Conservation (phyloP, 2,888 invertebrate species). For the Gymnoscelis rufifasciata region DNA sequence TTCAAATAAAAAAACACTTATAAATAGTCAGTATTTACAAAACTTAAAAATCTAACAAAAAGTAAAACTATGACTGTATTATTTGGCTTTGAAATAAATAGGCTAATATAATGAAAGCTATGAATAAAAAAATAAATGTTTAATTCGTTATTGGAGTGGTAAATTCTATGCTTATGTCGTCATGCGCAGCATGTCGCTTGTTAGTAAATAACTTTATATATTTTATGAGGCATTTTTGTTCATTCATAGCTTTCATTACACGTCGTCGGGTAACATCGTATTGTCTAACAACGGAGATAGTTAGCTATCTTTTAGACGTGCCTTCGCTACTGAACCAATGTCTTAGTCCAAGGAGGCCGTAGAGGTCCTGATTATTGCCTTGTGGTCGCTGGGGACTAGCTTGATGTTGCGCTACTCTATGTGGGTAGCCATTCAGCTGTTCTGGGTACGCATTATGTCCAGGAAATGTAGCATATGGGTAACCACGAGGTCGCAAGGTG, state of each 20-base stretch:
- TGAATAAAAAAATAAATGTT: conserved; percentile 37
- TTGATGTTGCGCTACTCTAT: conserved; percentile 49
- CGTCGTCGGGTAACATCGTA: conserved; percentile 76
- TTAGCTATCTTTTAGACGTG: conserved; percentile 69
- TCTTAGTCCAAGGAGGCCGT: conserved; percentile 67
- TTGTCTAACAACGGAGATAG: conserved; percentile 51
- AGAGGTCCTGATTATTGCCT: conserved; percentile 61
- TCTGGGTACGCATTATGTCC: conserved; percentile 50
- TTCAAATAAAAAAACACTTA: conserved; percentile 68
- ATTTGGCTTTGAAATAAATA: conserved; percentile 79
- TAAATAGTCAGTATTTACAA: conserved; percentile 66
- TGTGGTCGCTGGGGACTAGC: conserved; percentile 48
- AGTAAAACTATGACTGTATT: conserved; percentile 75
- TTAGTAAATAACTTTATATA: conserved; percentile 24
- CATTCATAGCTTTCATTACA: conserved; percentile 76
- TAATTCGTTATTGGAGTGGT: not conserved
- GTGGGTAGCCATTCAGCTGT: conserved; percentile 52
- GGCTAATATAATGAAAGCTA: conserved; percentile 75
- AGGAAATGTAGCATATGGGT: conserved; percentile 43
- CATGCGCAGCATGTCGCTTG: conserved; percentile 22
- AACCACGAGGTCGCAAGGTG: conserved; percentile 54
- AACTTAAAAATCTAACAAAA: conserved; percentile 70
- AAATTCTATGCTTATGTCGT: not conserved
- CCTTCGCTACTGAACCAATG: conserved; percentile 75
- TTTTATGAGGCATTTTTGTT: conserved; percentile 35